These are phyloP conservation scores for Bicyclus anynana DNA, from an alignment of 1,140 invertebrate species.

Conservation along the genomic window DNA sequence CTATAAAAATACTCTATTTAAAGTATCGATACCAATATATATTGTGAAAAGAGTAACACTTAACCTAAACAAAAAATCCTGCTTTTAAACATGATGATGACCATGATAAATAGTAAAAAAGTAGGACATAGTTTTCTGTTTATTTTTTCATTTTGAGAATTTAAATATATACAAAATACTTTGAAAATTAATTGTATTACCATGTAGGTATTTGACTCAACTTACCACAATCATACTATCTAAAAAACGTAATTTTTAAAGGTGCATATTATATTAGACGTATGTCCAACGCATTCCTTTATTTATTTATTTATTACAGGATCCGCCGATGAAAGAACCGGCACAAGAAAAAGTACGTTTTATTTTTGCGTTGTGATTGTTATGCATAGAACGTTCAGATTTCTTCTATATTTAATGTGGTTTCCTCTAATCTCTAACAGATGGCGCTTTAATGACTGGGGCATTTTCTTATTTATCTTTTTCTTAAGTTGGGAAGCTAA, in stretches of 20 bases:
- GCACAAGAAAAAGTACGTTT: conserved; percentile 59
- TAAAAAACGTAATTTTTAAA: neutral
- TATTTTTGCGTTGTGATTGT: conserved; percentile 8
- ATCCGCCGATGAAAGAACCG: conserved; percentile 40
- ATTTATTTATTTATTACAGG: conserved; percentile 44
- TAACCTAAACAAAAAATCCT: too few species aligned
- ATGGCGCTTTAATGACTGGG: neutral
- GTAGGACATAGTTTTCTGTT: too few species aligned
- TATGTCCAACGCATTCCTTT: neutral
- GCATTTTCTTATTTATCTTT: neutral
- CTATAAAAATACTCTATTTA: too few species aligned
- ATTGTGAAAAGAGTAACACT: too few species aligned
- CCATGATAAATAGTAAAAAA: neutral
- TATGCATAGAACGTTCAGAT: neutral
- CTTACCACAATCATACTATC: too few species aligned
- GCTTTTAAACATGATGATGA: too few species aligned
- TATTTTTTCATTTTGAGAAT: neutral
- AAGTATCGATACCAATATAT: too few species aligned
- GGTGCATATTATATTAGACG: too few species aligned
- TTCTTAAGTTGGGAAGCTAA: too few species aligned
- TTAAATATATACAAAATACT: too few species aligned
- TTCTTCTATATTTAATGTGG: neutral
- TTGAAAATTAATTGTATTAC: too few species aligned
- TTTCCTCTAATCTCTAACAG: neutral
- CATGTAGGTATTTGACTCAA: too few species aligned